phyloP scores from a whole-genome alignment of 2,797 vertebrate species.

The Lithobates pipiens region DNA sequence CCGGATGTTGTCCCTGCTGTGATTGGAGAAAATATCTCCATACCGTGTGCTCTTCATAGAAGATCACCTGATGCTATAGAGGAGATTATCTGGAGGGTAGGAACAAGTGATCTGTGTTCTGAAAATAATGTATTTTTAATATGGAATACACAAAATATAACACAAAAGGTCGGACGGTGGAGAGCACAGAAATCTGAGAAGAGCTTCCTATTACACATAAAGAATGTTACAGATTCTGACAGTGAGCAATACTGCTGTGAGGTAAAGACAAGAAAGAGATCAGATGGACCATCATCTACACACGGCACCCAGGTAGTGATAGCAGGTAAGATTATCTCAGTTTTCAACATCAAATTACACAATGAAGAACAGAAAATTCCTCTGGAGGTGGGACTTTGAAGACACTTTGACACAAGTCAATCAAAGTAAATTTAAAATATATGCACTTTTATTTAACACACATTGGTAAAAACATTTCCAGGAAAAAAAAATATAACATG shows the following conservation, averaged over 20 bases:
- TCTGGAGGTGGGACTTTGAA: too few relatives aligned
- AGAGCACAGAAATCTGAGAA: not conserved
- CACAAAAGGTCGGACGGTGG: not conserved
- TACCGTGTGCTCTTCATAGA: not conserved
- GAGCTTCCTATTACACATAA: conserved; percentile 6
- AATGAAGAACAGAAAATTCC: too few relatives aligned
- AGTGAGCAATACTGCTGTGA: conserved; percentile 7
- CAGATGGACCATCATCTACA: not conserved
- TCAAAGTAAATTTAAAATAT: too few relatives aligned
- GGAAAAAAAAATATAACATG: too few relatives aligned
- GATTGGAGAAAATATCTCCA: conserved; percentile 1
- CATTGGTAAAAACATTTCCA: too few relatives aligned
- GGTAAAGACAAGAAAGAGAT: not conserved
- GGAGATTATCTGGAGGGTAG: not conserved
- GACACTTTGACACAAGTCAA: too few relatives aligned
- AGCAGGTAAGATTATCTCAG: not conserved
- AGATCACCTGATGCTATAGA: not conserved
- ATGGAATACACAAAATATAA: not conserved
- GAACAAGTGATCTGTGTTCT: not conserved
- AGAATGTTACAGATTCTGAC: not conserved
- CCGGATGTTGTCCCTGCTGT: conserved; percentile 12
- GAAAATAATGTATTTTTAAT: not conserved
- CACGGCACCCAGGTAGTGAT: not conserved
- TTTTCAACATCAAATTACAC: too few relatives aligned
- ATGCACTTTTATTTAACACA: too few relatives aligned